Conservation (phyloP, 2,113 vertebrate species). For the Zosterops lateralis region DNA sequence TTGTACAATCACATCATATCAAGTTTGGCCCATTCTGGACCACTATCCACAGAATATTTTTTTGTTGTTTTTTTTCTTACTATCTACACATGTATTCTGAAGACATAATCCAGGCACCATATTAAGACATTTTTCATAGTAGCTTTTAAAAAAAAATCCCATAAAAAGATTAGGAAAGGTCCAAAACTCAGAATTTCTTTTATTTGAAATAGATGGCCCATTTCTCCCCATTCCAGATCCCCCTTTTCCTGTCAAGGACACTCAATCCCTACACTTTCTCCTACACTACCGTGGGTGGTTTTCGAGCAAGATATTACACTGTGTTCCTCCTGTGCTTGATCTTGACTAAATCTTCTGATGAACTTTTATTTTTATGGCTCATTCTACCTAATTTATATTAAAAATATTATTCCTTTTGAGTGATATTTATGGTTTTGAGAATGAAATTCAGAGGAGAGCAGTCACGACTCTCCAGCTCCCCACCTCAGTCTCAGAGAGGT, state of each 20-base stretch:
- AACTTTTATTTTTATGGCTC: not conserved
- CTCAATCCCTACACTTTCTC: not conserved
- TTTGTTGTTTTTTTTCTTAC: not conserved
- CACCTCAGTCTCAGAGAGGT: not conserved
- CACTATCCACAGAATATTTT: not conserved
- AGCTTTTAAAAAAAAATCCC: too few relatives aligned
- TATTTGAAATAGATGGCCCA: not conserved
- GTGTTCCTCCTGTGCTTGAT: not conserved
- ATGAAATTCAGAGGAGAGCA: not conserved
- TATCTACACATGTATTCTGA: not conserved
- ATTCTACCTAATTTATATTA: not conserved
- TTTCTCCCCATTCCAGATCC: not conserved
- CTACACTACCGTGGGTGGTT: rapidly evolving
- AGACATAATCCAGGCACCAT: not conserved
- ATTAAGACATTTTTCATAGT: not conserved
- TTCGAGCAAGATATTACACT: not conserved
- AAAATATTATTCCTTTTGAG: not conserved
- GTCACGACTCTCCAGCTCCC: not conserved
- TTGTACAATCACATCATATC: not conserved
- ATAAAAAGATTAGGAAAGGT: not conserved
- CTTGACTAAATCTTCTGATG: not conserved
- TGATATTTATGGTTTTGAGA: not conserved
- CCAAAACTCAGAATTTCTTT: not conserved
- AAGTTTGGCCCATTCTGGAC: not conserved
- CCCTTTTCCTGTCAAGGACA: not conserved